These are phyloP conservation scores for Acomys russatus DNA, from an alignment of 2,797 vertebrate genomes.

Conservation along the genomic window DNA sequence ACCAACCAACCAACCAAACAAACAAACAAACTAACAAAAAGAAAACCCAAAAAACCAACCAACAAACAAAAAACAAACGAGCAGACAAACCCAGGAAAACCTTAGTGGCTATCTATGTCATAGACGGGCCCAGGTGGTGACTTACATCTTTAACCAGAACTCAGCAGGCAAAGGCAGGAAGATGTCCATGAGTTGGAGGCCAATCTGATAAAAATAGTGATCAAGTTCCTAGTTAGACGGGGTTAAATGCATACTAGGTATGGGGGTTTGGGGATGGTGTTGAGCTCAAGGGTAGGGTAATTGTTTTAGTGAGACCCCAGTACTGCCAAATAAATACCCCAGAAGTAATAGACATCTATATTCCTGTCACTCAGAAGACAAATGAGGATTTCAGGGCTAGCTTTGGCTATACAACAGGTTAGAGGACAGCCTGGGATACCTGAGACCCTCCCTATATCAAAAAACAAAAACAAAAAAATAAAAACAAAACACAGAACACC, in stretches of 20 bases:
- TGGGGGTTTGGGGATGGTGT: not conserved
- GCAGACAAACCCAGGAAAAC: not conserved
- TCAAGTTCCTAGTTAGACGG: not conserved
- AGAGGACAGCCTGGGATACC: not conserved
- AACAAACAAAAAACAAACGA: too few species aligned
- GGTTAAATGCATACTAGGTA: not conserved
- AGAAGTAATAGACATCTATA: not conserved
- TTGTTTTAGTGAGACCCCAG: not conserved
- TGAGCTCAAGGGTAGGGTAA: not conserved
- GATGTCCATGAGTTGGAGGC: not conserved
- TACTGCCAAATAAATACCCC: not conserved
- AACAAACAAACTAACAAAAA: too few species aligned
- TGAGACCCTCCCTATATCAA: not conserved
- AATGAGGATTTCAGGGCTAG: not conserved
- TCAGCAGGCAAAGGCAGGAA: not conserved
- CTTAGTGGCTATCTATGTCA: slow-evolving; percentile 34
- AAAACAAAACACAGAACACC: not conserved
- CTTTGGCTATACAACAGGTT: not conserved
- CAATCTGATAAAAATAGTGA: not conserved
- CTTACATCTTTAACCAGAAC: not conserved
- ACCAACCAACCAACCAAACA: too few species aligned
- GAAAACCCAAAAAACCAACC: too few species aligned
- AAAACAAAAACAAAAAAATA: too few species aligned
- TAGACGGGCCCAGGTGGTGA: not conserved
- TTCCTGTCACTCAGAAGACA: not conserved